Base-by-base conservation (phyloP, 2,797 vertebrate genomes). In the Leptodactylus fallax region DNA sequence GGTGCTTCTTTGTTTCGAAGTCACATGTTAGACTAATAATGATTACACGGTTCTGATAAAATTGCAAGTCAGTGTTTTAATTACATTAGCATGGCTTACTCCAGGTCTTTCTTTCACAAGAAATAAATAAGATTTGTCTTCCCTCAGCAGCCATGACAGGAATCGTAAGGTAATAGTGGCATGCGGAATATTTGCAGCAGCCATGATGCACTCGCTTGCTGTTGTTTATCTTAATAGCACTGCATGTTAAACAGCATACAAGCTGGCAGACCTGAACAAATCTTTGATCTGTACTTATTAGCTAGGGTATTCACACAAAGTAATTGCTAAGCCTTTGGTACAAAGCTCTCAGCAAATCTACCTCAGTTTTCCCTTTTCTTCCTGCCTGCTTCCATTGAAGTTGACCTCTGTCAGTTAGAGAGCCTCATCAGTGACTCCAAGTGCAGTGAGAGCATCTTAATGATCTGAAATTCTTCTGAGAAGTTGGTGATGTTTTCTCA, bases 401-500 rank as follows among this genome's bases (percentile, higher is more conserved):
- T 94, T 96, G 95, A 96, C 95, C 95, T 96, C 96, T 97, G 93
- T 94, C 94, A 92, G 93, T 91, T 92, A 94, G 94, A 95, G 95
- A 94, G 95, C 94, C 94, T 95, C 95, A 93, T 95, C 94, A 95
- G 93, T 90, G 93, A 92, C 95, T 95, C 94, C 93, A 92, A 94
- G 93, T 93, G 94, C 95, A 94, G 94, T 92, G 92, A 94, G 94
- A 95, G 94, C 91, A 94, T 92, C 93, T 95, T 97, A 97, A 97
- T 96, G 95, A 96, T 96, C 93, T 95, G 94, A 95, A 96, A 95
- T 96, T 96, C 95, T 96, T 96, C 93, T 93, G 94, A 95, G 95
- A 96, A 96, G 94, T 95, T 96, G 92, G 94, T 95, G 94, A 94
- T 96, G 95, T 97, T 97, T 97, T 97, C 96, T 97, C 95, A 97